A percentile compares a stretch with the other conserved stretches of the same genome.
These are phyloP conservation scores for Pelobates fuscus DNA, from an alignment of 2,113 vertebrate species.

Conservation along the genomic window DNA sequence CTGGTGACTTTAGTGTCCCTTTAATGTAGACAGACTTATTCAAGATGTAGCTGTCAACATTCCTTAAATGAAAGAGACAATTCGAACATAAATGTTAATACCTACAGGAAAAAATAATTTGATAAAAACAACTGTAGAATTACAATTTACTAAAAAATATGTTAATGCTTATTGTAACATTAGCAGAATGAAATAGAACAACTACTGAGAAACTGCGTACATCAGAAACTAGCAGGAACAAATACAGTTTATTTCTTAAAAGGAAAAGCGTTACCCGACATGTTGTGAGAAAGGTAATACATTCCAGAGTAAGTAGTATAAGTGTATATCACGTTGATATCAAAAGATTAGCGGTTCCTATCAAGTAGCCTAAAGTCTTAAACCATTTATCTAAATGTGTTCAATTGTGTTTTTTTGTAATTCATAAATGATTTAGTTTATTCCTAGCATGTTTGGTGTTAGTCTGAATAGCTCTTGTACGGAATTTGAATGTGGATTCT, in stretches of 20 bases:
- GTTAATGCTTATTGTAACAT: not conserved
- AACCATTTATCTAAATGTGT: constrained; percentile 51
- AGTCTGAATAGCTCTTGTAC: constrained; percentile 41
- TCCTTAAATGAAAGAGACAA: too few relatives aligned
- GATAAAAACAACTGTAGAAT: not conserved
- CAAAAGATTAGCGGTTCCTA: constrained; percentile 47
- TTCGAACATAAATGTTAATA: too few relatives aligned
- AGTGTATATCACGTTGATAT: constrained; percentile 44
- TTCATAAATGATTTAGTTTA: constrained; percentile 46
- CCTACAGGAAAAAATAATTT: too few relatives aligned
- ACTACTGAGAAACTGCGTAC: constrained; percentile 3
- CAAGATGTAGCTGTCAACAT: too few relatives aligned
- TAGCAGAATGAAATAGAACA: constrained; percentile 9
- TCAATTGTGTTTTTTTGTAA: constrained; percentile 45
- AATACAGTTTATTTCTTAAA: constrained; percentile 35
- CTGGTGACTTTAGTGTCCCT: too few relatives aligned
- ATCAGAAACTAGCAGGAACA: constrained; percentile 14
- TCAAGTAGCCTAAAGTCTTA: constrained; percentile 49
- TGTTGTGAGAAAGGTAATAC: constrained; percentile 43
- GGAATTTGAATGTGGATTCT: constrained; percentile 39
- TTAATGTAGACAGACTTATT: too few relatives aligned
- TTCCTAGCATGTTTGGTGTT: constrained; percentile 38
- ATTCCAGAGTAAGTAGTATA: constrained; percentile 33
- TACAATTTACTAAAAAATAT: not conserved
- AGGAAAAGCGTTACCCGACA: constrained; percentile 25